Conservation (phyloP, 2,888 invertebrate species). For the Ophion ellenae region DNA sequence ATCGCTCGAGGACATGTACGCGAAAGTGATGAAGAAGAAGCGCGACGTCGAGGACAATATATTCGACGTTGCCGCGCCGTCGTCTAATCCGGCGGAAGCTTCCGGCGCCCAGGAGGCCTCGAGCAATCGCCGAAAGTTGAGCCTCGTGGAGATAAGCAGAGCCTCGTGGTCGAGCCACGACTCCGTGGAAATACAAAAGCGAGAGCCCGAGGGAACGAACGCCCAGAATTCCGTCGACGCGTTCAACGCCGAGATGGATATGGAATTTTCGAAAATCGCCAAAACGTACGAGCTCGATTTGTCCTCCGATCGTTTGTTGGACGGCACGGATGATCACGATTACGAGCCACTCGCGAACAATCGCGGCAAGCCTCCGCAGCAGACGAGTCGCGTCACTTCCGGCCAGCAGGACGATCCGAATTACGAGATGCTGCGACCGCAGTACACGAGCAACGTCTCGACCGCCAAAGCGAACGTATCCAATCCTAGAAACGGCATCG, state of each 20-base stretch:
- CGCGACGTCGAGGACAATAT: conserved; percentile 82
- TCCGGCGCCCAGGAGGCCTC: conserved; percentile 39
- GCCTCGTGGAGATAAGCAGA: conserved; percentile 78
- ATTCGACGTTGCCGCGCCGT: conserved; percentile 56
- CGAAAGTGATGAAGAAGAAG: conserved; percentile 91
- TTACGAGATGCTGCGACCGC: conserved; percentile 90
- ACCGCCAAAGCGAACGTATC: conserved; percentile 17
- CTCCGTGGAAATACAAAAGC: conserved; percentile 77
- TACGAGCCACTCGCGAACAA: conserved; percentile 85
- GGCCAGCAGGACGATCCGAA: conserved; percentile 87
- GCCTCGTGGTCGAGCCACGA: conserved; percentile 81
- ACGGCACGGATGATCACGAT: conserved; percentile 86
- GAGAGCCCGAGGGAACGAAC: conserved; percentile 71
- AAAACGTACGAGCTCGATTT: conserved; percentile 85
- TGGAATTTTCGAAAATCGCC: conserved; percentile 70
- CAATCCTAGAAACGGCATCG: conserved; percentile 72
- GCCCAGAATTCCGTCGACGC: conserved; percentile 66
- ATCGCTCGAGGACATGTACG: conserved; percentile 95
- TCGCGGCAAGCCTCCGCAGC: conserved; percentile 36
- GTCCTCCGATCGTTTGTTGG: conserved; percentile 43
- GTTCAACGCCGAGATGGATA: conserved; percentile 70
- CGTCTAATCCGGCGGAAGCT: conserved; percentile 76
- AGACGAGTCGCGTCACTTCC: conserved; percentile 53
- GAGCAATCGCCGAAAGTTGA: conserved; percentile 72
- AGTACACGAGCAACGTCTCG: conserved; percentile 69